Percentiles rank a stretch among this genome's conserved stretches.
Evolutionary conservation across 2,888 invertebrate genomes (phyloP).

Genomic region (Drosophila demipolita): DNA sequence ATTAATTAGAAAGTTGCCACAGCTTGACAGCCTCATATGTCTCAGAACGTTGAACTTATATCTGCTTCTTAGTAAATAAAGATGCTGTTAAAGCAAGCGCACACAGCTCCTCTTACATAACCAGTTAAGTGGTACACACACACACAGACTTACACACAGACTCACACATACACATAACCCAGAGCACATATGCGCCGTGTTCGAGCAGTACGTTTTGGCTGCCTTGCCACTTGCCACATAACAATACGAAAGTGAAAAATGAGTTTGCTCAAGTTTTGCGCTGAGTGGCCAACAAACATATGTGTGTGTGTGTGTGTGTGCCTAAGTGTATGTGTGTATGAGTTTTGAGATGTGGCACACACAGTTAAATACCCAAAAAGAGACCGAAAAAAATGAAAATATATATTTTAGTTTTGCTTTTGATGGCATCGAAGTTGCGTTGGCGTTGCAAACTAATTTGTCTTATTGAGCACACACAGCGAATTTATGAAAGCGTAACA

Average conservation of each 20-base stretch:
- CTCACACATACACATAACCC: constrained; percentile 32
- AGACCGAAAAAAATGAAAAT: neutral
- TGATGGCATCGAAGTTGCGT: constrained; percentile 60
- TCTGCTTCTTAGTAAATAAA: constrained; percentile 51
- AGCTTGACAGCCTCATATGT: constrained; percentile 41
- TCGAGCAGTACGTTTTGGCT: constrained; percentile 8
- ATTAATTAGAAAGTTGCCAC: constrained; percentile 74
- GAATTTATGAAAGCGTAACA: constrained; percentile 55
- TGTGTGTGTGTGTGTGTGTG: constrained; percentile 4
- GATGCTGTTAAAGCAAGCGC: constrained; percentile 33
- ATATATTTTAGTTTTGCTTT: constrained; percentile 62
- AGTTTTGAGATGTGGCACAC: constrained; percentile 32
- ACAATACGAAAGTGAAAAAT: constrained; percentile 77
- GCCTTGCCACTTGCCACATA: constrained; percentile 40
- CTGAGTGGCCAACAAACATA: constrained; percentile 51
- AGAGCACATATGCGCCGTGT: constrained; percentile 6
- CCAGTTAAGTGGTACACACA: constrained; percentile 72
- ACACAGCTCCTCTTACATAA: constrained; percentile 62
- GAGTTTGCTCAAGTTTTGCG: constrained; percentile 70
- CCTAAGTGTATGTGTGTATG: constrained; percentile 14
- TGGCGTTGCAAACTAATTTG: constrained; percentile 69
- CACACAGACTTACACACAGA: neutral
- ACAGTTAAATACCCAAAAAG: constrained; percentile 8
- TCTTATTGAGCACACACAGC: constrained; percentile 61
- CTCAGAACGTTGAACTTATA: constrained; percentile 58